Evolutionary conservation across 2,888 invertebrate species (phyloP).

Genomic region (Brachynemurus nebulosus): DNA sequence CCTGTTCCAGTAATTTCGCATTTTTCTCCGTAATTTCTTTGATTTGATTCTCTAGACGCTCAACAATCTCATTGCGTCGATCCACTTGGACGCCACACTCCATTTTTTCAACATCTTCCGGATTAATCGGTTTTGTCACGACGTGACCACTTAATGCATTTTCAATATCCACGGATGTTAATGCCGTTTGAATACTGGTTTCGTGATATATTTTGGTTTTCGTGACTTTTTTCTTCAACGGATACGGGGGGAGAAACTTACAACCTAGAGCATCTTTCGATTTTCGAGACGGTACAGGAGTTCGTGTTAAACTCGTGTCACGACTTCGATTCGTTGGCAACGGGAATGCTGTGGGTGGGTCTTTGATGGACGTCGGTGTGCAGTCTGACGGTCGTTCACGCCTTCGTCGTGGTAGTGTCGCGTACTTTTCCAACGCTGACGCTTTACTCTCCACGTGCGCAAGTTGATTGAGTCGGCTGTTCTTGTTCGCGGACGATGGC

Average conservation of each 20-base stretch:
- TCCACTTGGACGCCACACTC: slow-evolving; percentile 32
- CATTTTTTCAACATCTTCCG: slow-evolving; percentile 26
- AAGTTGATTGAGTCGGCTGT: background rate
- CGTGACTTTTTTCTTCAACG: slow-evolving; percentile 30
- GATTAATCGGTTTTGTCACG: slow-evolving; percentile 25
- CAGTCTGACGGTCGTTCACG: slow-evolving; percentile 41
- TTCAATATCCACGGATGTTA: slow-evolving; percentile 57
- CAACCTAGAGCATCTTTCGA: slow-evolving; percentile 9
- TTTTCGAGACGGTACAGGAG: slow-evolving; percentile 25
- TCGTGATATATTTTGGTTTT: slow-evolving; percentile 70
- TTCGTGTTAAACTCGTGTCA: slow-evolving; percentile 32
- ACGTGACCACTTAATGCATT: slow-evolving; percentile 52
- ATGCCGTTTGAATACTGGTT: slow-evolving; percentile 59
- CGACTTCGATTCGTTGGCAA: slow-evolving; percentile 19
- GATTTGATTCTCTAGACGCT: slow-evolving; percentile 43
- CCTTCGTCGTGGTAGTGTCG: slow-evolving; percentile 60
- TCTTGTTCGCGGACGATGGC: background rate
- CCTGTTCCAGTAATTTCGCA: slow-evolving; percentile 40
- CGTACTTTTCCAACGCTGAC: slow-evolving; percentile 54
- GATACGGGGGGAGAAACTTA: slow-evolving; percentile 36
- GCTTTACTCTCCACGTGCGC: slow-evolving; percentile 29
- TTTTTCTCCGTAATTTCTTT: slow-evolving; percentile 45
- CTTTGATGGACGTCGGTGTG: slow-evolving; percentile 17
- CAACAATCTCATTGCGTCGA: slow-evolving; percentile 47
- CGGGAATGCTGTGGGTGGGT: slow-evolving; percentile 16